Evolutionary conservation across 1,140 invertebrate species (phyloP).

Genomic region (Dufourea novaeangliae): DNA sequence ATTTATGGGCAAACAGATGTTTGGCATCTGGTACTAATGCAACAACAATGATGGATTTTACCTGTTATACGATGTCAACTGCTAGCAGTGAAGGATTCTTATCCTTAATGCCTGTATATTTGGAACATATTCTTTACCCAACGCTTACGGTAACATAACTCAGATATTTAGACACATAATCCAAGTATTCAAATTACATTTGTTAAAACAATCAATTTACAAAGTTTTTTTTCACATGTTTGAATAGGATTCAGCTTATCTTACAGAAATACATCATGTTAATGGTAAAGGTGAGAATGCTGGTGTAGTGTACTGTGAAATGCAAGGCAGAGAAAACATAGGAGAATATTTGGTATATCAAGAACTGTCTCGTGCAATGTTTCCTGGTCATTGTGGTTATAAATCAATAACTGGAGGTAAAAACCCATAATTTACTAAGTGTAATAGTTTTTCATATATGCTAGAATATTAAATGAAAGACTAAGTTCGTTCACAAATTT

Average conservation of each 20-base stretch:
- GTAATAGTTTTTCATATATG: neutral
- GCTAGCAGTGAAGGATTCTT: constrained; percentile 94
- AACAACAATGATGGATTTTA: constrained; percentile 92
- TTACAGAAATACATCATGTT: constrained; percentile 96
- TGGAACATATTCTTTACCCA: constrained; percentile 95
- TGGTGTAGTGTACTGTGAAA: constrained; percentile 96
- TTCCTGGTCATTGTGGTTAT: constrained; percentile 91
- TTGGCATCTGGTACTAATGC: constrained; percentile 95
- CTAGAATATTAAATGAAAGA: constrained; percentile 1
- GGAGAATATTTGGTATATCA: constrained; percentile 87
- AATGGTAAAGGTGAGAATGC: constrained; percentile 93
- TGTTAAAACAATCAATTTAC: neutral
- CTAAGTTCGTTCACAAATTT: constrained; percentile 6
- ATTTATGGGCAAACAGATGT: constrained; percentile 93
- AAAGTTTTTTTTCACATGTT: neutral
- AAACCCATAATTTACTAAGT: neutral
- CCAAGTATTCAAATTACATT: neutral
- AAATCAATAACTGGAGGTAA: constrained; percentile 92
- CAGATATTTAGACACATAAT: neutral
- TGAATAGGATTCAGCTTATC: constrained; percentile 87
- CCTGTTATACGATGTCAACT: constrained; percentile 93
- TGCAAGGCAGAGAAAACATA: constrained; percentile 92
- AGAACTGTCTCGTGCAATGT: constrained; percentile 86
- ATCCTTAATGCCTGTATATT: constrained; percentile 93
- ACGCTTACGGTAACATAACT: constrained; percentile 85